Percentiles rank a stretch among this genome's conserved stretches.
These are phyloP conservation scores for Drosophila nebulosa DNA, from an alignment of 1,140 invertebrate species.

Conservation along the genomic window DNA sequence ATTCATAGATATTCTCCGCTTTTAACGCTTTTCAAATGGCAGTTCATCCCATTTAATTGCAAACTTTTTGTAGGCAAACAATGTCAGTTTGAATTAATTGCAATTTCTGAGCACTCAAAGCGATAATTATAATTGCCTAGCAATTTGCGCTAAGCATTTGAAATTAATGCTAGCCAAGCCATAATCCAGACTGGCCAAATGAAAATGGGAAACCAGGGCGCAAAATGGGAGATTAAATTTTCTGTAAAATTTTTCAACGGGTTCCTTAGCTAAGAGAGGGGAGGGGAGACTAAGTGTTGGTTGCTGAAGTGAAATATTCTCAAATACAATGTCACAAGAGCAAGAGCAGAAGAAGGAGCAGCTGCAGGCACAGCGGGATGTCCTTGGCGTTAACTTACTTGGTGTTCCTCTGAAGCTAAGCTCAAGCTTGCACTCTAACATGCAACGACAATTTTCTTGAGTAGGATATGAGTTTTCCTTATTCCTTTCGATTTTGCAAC, in stretches of 20 bases:
- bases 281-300: not conserved
- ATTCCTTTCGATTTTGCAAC: conserved; percentile 43
- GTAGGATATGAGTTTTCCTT: conserved; percentile 64
- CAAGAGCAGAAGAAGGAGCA: conserved; percentile 6
- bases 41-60: conserved; percentile 30
- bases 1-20: too few relatives aligned
- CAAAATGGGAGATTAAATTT: too few relatives aligned
- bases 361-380: conserved; percentile 4
- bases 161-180: conserved; percentile 22
- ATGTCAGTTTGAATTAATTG: conserved; percentile 32
- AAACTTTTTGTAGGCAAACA: conserved; percentile 6
- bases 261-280: not conserved
- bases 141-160: not conserved
- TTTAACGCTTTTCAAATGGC: not conserved
- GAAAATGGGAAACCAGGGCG: too few relatives aligned
- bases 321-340: conserved; percentile 52
- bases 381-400: conserved; percentile 10
- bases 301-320: conserved; percentile 35
- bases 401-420: conserved; percentile 6
- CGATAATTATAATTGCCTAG: conserved; percentile 40
- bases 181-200: conserved; percentile 3
- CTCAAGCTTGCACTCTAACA: conserved; percentile 51
- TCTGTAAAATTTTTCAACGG: not conserved
- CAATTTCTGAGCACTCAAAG: conserved; percentile 11
- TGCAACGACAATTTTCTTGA: conserved; percentile 68